Percentiles rank a stretch among this genome's conserved stretches.
Conservation (phyloP, 2,797 vertebrate species). For the Tachyglossus aculeatus region DNA sequence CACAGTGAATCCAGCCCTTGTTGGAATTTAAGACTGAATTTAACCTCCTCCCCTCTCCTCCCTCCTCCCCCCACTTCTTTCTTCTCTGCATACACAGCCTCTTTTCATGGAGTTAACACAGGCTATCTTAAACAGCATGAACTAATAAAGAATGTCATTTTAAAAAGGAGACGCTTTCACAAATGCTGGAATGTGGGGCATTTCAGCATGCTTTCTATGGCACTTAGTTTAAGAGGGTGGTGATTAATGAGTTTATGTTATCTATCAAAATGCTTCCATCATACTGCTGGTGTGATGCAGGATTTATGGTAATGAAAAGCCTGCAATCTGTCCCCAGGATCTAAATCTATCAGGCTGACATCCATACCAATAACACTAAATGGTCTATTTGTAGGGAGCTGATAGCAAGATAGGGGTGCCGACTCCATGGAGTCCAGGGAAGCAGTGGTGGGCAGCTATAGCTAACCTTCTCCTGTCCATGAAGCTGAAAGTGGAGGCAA, state of each 20-base stretch:
- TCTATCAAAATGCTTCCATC: conserved; percentile 69
- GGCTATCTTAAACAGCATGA: conserved; percentile 45
- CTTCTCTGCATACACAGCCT: conserved; percentile 34
- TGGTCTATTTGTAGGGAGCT: conserved; percentile 43
- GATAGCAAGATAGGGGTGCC: conserved; percentile 31
- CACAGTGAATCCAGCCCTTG: conserved; percentile 20
- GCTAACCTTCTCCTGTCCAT: no score
- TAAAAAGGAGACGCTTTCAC: conserved; percentile 43
- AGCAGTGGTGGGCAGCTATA: no score
- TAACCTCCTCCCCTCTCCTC: conserved; percentile 45
- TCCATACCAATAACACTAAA: conserved; percentile 62
- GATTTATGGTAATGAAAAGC: conserved; percentile 71
- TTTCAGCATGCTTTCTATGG: conserved; percentile 62
- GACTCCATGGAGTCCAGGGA: no score
- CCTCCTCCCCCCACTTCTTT: conserved; percentile 9
- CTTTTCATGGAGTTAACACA: conserved; percentile 45
- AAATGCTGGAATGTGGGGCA: conserved; percentile 22
- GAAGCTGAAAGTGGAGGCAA: no score
- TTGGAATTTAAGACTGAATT: conserved; percentile 52
- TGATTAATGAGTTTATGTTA: conserved; percentile 72
- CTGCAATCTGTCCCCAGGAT: conserved; percentile 38
- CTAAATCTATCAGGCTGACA: conserved; percentile 61
- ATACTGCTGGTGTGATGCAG: conserved; percentile 29
- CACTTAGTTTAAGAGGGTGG: conserved; percentile 50
- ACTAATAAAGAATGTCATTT: conserved; percentile 49